A percentile compares a stretch with the other conserved stretches of the same genome.
These are phyloP conservation scores for Metellina segmentata DNA, from an alignment of 2,888 invertebrate species.

Conservation along the genomic window DNA sequence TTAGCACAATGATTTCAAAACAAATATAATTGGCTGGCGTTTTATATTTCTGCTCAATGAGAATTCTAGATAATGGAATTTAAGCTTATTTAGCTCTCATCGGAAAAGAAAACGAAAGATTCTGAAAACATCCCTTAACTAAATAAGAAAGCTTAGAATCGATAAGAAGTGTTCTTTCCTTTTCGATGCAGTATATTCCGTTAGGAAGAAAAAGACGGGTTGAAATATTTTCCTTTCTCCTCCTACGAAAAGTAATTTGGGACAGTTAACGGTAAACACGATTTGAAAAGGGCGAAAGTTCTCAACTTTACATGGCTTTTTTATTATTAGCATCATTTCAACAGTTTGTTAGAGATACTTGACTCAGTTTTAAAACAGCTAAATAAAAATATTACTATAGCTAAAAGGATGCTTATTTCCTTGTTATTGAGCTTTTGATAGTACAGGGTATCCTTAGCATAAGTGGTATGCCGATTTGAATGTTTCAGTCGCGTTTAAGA, in stretches of 20 bases:
- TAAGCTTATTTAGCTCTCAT: background rate
- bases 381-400: no score
- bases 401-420: no score
- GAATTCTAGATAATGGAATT: background rate
- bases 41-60: background rate
- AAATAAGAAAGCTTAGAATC: constrained; percentile 31
- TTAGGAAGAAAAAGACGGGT: constrained; percentile 17
- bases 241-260: background rate
- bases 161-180: constrained; percentile 21
- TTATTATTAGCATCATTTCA: background rate
- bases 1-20: background rate
- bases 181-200: constrained; percentile 15
- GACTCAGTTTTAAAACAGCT: no score
- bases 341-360: background rate
- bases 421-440: no score
- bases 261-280: background rate
- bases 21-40: background rate
- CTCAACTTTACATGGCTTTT: background rate
- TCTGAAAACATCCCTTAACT: constrained; percentile 29
- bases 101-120: background rate
- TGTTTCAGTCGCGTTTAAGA: no score
- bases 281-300: background rate
- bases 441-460: no score
- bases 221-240: constrained; percentile 11
- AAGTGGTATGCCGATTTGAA: no score